Evolutionary conservation across 2,797 vertebrate genomes (phyloP), one percentile per base, ranked within the genome.

Genomic region (Podarcis siculus): DNA sequence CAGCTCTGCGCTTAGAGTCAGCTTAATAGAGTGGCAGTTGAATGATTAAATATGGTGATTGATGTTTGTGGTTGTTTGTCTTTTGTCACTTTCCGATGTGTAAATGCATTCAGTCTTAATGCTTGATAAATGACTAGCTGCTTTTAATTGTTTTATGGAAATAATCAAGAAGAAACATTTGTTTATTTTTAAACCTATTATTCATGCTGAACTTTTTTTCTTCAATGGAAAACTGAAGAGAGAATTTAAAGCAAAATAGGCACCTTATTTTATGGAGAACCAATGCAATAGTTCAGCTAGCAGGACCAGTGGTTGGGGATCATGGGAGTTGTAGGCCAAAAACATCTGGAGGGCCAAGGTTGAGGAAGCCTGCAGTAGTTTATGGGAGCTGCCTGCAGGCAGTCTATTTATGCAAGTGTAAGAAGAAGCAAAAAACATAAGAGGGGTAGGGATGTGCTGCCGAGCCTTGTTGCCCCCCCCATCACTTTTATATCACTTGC

Each of bases 81-180:
- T 49, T 27, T 78, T 90, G 75, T 86, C 93, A 78, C 12, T 82
- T 78, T 61, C 1, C 2, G 10, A 76, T 21, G 42, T 23, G 1
- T 67, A 82, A 83, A 83, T 27, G 58, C 58, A 64, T 64, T 91
- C 82, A 77, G 45, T 45, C 73, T 90, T 69, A 10, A 25, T 45
- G 0, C 13, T 75, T 45, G 79, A 79, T 69, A 19, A 71, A 45
- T 87, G 87, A 83, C 85, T 85, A 85, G 1, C 35, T 80, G 58
- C 67, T 4, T 85, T 91, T 67, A 87, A 83, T 89, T 93, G 86
- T 91, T 94, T 8, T 64, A 3, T 3, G 42, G 76, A 86, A 91
- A 86, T 89, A 77, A 78, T 2, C n/a, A 78, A 77, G 61, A 87
- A 76, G 23, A 86, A 86, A 79, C 30, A 35, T 72, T 71, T 49